Evolutionary conservation across 2,888 invertebrate species (phyloP).

Genomic region (Caenorhabditis imperialis): DNA sequence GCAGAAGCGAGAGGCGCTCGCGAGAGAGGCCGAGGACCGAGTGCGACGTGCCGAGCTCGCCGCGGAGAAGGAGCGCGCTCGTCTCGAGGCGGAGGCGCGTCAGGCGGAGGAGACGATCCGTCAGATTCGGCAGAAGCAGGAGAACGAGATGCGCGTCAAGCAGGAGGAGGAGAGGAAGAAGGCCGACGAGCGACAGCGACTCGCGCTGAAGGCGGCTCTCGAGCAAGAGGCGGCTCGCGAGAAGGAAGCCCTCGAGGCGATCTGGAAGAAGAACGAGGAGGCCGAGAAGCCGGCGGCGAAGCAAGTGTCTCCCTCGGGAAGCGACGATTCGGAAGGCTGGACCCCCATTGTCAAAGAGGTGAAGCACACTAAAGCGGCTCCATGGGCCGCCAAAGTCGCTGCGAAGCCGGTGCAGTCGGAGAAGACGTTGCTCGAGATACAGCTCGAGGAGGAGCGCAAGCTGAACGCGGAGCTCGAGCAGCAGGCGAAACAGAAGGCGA

Average conservation of each 20-base stretch:
- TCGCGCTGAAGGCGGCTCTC: slow-evolving; percentile 20
- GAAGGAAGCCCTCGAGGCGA: slow-evolving; percentile 27
- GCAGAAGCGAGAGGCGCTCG: slow-evolving; percentile 20
- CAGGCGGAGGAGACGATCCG: slow-evolving; percentile 19
- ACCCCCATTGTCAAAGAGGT: slow-evolving; percentile 20
- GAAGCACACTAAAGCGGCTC: slow-evolving; percentile 50
- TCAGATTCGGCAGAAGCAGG: neutral
- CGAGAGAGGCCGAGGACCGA: slow-evolving; percentile 27
- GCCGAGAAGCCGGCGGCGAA: slow-evolving; percentile 10
- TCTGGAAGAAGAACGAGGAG: slow-evolving; percentile 4
- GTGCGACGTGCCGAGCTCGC: slow-evolving; percentile 31
- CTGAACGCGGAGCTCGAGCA: slow-evolving; percentile 40
- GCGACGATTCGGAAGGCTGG: slow-evolving; percentile 50
- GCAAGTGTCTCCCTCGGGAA: slow-evolving; percentile 40
- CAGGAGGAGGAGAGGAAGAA: slow-evolving; percentile 25
- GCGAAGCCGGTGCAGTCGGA: slow-evolving; percentile 16
- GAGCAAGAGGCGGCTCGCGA: slow-evolving; percentile 1
- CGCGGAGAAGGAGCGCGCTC: slow-evolving; percentile 26
- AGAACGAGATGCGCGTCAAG: slow-evolving; percentile 3
- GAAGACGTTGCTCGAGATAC: slow-evolving; percentile 56
- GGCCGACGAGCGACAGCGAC: slow-evolving; percentile 15
- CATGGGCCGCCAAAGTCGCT: slow-evolving; percentile 47
- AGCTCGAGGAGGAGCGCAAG: slow-evolving; percentile 59
- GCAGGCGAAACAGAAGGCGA: slow-evolving; percentile 34
- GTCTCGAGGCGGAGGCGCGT: slow-evolving; percentile 20